These are phyloP conservation scores for Osmerus mordax DNA, from an alignment of 2,113 vertebrate genomes.

Conservation along the genomic window DNA sequence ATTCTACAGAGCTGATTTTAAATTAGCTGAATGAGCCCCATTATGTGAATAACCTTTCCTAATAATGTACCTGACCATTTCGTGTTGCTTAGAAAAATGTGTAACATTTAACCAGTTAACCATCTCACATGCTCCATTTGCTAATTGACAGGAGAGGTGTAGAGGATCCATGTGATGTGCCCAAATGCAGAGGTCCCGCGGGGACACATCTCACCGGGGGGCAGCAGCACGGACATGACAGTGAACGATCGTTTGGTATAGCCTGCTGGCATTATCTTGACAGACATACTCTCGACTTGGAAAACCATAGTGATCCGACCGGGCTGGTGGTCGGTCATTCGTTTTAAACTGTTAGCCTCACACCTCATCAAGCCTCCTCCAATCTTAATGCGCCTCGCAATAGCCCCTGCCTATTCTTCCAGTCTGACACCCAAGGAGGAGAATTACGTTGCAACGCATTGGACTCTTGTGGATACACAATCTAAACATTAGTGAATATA, in stretches of 20 bases:
- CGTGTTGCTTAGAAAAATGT: too few relatives aligned
- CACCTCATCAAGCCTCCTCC: not conserved
- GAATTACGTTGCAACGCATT: constrained; percentile 49
- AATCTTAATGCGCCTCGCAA: constrained; percentile 45
- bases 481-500: constrained; percentile 18
- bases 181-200: constrained; percentile 30
- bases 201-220: constrained; percentile 29
- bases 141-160: constrained; percentile 27
- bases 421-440: constrained; percentile 58
- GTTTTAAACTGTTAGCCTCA: constrained; percentile 27
- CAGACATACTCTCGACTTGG: constrained; percentile 26
- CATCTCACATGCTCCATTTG: not conserved
- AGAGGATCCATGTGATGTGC: constrained; percentile 14
- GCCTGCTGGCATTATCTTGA: constrained; percentile 20
- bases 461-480: constrained; percentile 65
- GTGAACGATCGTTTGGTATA: constrained; percentile 11
- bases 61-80: too few relatives aligned
- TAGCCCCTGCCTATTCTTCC: constrained; percentile 48
- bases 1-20: not conserved
- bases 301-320: constrained; percentile 36
- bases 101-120: not conserved
- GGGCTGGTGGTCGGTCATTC: constrained; percentile 38
- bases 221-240: constrained; percentile 3
- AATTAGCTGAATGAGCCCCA: too few relatives aligned
- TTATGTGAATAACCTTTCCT: too few relatives aligned